These are phyloP conservation scores for Barypeithes pellucidus DNA, from an alignment of 2,888 invertebrate genomes.

Conservation along the genomic window DNA sequence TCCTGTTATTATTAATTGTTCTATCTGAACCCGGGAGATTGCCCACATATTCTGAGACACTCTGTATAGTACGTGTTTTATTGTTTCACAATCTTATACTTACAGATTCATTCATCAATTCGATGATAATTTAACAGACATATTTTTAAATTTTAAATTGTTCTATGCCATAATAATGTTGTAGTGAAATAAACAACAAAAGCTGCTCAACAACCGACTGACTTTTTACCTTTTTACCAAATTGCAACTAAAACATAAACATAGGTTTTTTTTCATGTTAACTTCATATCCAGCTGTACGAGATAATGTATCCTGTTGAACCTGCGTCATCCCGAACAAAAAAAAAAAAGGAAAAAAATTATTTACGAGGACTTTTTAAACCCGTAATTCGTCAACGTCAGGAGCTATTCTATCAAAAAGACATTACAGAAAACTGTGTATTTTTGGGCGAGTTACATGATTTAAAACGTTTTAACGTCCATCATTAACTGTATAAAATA, in stretches of 20 bases:
- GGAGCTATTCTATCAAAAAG: slow-evolving; percentile 26
- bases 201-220: slow-evolving; percentile 13
- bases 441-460: slow-evolving; percentile 3
- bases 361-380: slow-evolving; percentile 27
- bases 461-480: slow-evolving; percentile 12
- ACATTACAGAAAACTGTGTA: slow-evolving; percentile 14
- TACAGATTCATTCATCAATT: too few species aligned
- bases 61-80: too few species aligned
- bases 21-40: too few species aligned
- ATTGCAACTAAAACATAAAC: slow-evolving; percentile 25
- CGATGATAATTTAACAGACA: too few species aligned
- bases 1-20: too few species aligned
- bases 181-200: slow-evolving; percentile 13
- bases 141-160: neutral
- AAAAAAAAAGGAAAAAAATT: slow-evolving; percentile 10
- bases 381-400: slow-evolving; percentile 35
- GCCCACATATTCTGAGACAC: too few species aligned
- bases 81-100: too few species aligned
- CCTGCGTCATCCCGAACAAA: slow-evolving; percentile 16
- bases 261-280: slow-evolving; percentile 8
- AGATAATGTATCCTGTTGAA: slow-evolving; percentile 24
- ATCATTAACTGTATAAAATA: neutral
- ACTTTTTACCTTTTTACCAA: slow-evolving; percentile 19
- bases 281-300: slow-evolving; percentile 25
- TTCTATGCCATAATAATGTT: neutral